Conservation (phyloP, 2,797 vertebrate species). For the Vespertilio murinus region DNA sequence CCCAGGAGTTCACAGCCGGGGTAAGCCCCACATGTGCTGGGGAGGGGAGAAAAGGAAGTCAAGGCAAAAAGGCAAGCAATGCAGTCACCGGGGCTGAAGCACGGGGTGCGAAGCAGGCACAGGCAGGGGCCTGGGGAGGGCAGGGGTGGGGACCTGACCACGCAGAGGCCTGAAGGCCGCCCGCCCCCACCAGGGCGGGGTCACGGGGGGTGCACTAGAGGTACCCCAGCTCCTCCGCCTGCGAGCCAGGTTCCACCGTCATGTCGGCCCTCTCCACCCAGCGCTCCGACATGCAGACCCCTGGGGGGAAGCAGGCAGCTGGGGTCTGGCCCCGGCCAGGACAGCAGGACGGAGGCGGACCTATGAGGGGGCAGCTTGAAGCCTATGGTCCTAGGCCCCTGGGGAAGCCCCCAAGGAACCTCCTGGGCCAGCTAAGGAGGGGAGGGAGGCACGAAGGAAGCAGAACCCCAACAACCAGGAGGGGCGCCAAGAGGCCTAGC, state of each 20-base stretch:
- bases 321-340: neutral
- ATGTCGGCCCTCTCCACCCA: neutral
- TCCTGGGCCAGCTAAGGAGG: neutral
- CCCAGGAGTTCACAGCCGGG: constrained; percentile 71
- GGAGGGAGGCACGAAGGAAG: neutral
- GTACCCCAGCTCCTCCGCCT: neutral
- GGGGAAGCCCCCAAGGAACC: neutral
- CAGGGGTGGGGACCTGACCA: neutral
- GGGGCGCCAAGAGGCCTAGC: neutral
- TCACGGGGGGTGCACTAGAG: neutral
- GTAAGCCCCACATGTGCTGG: constrained; percentile 31
- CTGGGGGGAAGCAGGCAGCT: neutral
- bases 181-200: neutral
- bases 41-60: neutral
- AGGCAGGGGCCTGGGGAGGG: neutral
- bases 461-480: neutral
- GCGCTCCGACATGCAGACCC: neutral
- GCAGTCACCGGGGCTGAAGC: constrained; percentile 49
- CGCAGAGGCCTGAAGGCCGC: neutral
- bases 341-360: neutral
- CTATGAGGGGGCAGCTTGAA: neutral
- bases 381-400: neutral
- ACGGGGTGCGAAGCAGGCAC: constrained; percentile 59
- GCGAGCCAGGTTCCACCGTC: neutral
- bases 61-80: constrained; percentile 33